phyloP scores from a whole-genome alignment of 2,888 invertebrate genomes.

The Drosophila nigritarsus region DNA sequence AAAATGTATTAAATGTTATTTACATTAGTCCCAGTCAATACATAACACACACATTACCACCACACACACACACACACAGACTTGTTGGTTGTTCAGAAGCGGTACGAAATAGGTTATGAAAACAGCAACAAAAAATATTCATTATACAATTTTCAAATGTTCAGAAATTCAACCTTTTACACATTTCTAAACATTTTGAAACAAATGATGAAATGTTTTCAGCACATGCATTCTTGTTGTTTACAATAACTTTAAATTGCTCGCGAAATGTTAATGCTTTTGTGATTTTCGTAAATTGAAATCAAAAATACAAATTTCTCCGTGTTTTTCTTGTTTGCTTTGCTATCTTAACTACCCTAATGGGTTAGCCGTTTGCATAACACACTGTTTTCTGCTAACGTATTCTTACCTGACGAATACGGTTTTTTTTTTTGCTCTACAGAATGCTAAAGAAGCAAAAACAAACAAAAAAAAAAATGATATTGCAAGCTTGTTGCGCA shows the following conservation, averaged over 20 bases:
- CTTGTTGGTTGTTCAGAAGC: background rate
- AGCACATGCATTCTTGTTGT: background rate
- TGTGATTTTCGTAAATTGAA: background rate
- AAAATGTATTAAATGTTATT: background rate
- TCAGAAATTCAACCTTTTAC: background rate
- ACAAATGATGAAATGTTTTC: background rate
- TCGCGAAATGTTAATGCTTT: background rate
- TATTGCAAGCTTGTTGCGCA: background rate
- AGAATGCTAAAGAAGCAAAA: background rate
- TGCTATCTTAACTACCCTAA: background rate
- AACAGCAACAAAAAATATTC: background rate
- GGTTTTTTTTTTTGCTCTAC: background rate
- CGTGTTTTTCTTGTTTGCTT: background rate
- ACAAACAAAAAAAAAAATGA: background rate
- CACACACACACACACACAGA: background rate
- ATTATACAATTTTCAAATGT: background rate
- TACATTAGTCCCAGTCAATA: background rate
- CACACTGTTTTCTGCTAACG: background rate
- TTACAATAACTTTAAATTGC: background rate
- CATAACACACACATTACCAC: background rate
- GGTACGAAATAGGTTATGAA: background rate
- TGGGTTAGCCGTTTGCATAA: background rate
- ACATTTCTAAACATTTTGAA: background rate
- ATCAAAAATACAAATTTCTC: background rate
- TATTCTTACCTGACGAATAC: background rate